Percentiles rank a stretch among this genome's conserved stretches.
Evolutionary conservation across 2,797 vertebrate genomes (phyloP).

Genomic region (Enteromius treurensis): DNA sequence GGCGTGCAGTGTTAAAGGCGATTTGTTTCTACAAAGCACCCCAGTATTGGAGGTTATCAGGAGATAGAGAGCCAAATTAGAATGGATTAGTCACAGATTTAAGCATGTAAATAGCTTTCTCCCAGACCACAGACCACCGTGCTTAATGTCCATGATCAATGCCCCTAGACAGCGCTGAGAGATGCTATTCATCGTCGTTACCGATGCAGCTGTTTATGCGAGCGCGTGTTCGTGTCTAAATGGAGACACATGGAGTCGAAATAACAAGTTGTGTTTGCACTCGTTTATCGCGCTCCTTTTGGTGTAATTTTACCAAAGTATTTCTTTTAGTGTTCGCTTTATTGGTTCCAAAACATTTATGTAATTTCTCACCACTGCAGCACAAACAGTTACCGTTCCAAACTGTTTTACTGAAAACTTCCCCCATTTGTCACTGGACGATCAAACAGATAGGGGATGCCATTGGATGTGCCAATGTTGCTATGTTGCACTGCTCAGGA

Average conservation of each 20-base stretch:
- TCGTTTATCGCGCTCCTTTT: not conserved
- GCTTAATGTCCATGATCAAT: conserved; percentile 71
- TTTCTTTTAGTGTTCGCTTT: conserved; percentile 26
- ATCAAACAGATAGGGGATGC: not conserved
- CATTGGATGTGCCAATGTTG: conserved; percentile 1
- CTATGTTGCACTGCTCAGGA: not conserved
- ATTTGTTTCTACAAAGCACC: conserved; percentile 47
- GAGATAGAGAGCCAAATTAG: conserved; percentile 70
- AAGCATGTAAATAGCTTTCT: conserved; percentile 66
- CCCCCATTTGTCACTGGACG: not conserved
- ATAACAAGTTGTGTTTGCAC: not conserved
- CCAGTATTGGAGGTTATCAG: conserved; percentile 69
- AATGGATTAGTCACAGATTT: conserved; percentile 74
- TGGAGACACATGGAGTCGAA: conserved; percentile 9
- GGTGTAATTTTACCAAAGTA: not conserved
- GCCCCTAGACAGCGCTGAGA: conserved; percentile 55
- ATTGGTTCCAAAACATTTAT: not conserved
- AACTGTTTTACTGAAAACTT: not conserved
- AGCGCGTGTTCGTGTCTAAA: conserved; percentile 3
- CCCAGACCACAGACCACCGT: conserved; percentile 57
- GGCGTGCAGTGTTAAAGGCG: conserved; percentile 39
- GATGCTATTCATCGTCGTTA: conserved; percentile 75
- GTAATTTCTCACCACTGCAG: not conserved
- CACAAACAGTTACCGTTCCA: not conserved
- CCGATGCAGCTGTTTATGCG: conserved; percentile 56